Conservation (phyloP, 2,797 vertebrate species). For the Acanthurus leucopareius region DNA sequence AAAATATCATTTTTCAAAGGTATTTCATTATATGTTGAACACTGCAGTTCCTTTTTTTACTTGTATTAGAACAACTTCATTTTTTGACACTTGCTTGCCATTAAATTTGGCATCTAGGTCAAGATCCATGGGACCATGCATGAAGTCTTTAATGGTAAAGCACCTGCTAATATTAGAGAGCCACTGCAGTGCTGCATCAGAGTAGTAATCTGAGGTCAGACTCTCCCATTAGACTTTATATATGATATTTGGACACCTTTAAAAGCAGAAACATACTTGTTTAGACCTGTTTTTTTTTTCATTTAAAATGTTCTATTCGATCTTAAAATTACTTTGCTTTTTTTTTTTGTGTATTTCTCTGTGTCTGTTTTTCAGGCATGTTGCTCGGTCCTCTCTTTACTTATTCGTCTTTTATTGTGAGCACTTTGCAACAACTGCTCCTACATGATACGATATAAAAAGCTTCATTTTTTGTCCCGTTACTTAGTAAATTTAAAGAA, state of each 20-base stretch:
- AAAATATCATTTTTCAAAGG: too few species aligned
- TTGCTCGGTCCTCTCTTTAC: neutral
- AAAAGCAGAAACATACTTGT: neutral
- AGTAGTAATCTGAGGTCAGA: too few species aligned
- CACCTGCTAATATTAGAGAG: neutral
- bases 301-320: neutral
- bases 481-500: neutral
- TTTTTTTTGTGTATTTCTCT: neutral
- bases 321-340: neutral
- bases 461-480: neutral
- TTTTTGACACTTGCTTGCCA: too few species aligned
- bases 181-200: too few species aligned
- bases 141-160: neutral
- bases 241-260: neutral
- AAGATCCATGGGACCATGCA: neutral
- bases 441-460: neutral
- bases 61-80: too few species aligned
- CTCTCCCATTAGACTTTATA: neutral
- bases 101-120: too few species aligned
- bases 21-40: too few species aligned
- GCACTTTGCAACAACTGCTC: neutral
- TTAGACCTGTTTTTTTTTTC: neutral
- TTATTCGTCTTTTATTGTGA: neutral
- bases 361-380: neutral
- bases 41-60: too few species aligned